phyloP scores from a whole-genome alignment of 2,888 invertebrate genomes.

The Andrena minutula region DNA sequence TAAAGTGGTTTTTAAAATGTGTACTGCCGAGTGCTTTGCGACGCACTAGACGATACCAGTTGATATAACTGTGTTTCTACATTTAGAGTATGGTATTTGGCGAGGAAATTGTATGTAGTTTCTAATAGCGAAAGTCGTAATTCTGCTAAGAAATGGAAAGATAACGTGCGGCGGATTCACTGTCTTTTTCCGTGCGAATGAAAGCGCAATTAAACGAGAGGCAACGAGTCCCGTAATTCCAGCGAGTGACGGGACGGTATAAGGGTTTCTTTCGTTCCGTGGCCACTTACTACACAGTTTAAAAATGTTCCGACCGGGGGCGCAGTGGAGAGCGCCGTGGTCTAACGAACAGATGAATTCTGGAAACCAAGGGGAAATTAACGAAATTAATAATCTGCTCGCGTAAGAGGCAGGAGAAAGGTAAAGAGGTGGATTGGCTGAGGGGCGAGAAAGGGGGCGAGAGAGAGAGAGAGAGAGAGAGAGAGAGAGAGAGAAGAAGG shows the following conservation, averaged over 20 bases:
- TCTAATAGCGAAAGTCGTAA: too few species aligned
- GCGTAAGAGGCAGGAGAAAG: constrained; percentile 22
- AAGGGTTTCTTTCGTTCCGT: constrained; percentile 11
- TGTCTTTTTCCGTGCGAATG: background rate
- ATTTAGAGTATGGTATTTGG: too few species aligned
- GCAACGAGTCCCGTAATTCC: constrained; percentile 10
- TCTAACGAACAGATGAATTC: constrained; percentile 62
- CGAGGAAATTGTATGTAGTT: too few species aligned
- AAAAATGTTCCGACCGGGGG: constrained; percentile 40
- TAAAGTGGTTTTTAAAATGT: background rate
- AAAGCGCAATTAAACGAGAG: constrained; percentile 25
- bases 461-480: background rate
- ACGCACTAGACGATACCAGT: background rate
- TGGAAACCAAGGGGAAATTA: constrained; percentile 67
- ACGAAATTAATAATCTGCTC: constrained; percentile 75
- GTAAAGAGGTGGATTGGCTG: background rate
- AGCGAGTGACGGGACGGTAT: constrained; percentile 1
- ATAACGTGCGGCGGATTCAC: background rate
- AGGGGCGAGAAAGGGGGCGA: background rate
- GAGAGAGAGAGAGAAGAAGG: constrained; percentile 30
- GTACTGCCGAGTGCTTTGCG: background rate
- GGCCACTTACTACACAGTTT: constrained; percentile 47
- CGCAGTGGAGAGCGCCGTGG: constrained; percentile 26
- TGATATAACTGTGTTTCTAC: too few species aligned
- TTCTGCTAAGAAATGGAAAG: background rate